Percentiles rank a stretch among this genome's conserved stretches.
Conservation (phyloP, 2,888 invertebrate species). For the Vesta saturnalis region DNA sequence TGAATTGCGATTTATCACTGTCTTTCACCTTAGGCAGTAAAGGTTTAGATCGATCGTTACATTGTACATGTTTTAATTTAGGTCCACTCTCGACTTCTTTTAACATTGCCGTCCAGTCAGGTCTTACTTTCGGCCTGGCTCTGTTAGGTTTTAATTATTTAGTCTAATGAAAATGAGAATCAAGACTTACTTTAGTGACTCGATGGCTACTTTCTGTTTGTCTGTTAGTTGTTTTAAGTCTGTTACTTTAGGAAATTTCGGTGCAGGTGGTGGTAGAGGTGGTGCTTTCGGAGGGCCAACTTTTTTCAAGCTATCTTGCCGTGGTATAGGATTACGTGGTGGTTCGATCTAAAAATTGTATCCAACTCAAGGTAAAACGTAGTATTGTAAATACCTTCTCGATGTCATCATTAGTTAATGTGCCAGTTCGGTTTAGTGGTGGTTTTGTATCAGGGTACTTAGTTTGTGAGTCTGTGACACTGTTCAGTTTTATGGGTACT, state of each 20-base stretch:
- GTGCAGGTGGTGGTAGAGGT: slow-evolving; percentile 64
- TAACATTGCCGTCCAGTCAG: slow-evolving; percentile 91
- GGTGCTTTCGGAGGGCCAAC: slow-evolving; percentile 53
- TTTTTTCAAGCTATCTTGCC: slow-evolving; percentile 57
- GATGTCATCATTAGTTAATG: slow-evolving; percentile 25
- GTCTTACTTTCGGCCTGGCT: slow-evolving; percentile 80
- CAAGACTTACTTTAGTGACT: slow-evolving; percentile 69
- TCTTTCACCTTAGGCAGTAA: slow-evolving; percentile 71
- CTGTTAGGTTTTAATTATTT: no score
- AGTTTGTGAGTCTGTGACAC: slow-evolving; percentile 54
- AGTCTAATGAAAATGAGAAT: not conserved
- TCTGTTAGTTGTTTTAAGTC: slow-evolving; percentile 65
- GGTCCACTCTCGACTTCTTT: slow-evolving; percentile 88
- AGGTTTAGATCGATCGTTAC: slow-evolving; percentile 80
- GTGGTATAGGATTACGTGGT: slow-evolving; percentile 55
- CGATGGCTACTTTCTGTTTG: slow-evolving; percentile 73
- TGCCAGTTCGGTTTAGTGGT: slow-evolving; percentile 22
- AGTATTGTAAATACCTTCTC: slow-evolving; percentile 24
- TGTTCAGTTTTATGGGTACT: slow-evolving; percentile 59
- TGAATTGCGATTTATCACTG: slow-evolving; percentile 74
- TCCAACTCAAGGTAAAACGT: not conserved
- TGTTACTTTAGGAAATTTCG: slow-evolving; percentile 70
- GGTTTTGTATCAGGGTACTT: slow-evolving; percentile 30
- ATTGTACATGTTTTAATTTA: slow-evolving; percentile 82
- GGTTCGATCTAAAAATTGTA: slow-evolving; percentile 44